Percentiles rank a stretch among this genome's conserved stretches.
Conservation (phyloP, 2,888 invertebrate species). For the Schizaphis graminum region DNA sequence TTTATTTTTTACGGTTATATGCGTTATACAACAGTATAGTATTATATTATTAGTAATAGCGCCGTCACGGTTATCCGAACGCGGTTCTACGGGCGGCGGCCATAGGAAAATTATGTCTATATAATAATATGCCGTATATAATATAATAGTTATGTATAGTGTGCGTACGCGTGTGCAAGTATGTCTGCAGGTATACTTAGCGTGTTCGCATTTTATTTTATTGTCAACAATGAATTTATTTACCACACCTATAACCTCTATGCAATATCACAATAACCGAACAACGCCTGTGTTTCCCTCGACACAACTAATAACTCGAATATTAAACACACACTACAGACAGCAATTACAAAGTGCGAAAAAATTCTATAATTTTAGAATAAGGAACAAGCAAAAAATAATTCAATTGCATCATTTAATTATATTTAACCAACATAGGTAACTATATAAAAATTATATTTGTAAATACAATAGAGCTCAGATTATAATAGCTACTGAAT, state of each 20-base stretch:
- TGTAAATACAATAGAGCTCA: background rate
- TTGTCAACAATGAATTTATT: constrained; percentile 24
- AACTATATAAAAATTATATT: background rate
- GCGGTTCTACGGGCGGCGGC: background rate
- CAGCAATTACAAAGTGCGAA: background rate
- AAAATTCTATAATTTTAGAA: too few species aligned
- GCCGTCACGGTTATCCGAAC: constrained; percentile 50
- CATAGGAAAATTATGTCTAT: constrained; percentile 36
- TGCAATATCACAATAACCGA: background rate
- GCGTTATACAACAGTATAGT: background rate
- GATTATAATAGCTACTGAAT: background rate
- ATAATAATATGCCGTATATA: background rate
- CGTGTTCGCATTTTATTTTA: constrained; percentile 39
- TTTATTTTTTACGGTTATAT: background rate
- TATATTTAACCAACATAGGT: background rate
- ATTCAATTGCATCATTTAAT: background rate
- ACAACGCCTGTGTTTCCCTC: background rate
- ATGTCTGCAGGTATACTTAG: background rate
- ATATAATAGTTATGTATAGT: background rate
- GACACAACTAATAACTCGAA: background rate
- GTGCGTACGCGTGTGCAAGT: background rate
- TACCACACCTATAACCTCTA: constrained; percentile 32
- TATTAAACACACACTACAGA: background rate
- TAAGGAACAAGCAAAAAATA: background rate
- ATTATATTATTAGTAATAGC: constrained; percentile 28